phyloP scores from a whole-genome alignment of 2,113 vertebrate species.

The Anthoscopus minutus region DNA sequence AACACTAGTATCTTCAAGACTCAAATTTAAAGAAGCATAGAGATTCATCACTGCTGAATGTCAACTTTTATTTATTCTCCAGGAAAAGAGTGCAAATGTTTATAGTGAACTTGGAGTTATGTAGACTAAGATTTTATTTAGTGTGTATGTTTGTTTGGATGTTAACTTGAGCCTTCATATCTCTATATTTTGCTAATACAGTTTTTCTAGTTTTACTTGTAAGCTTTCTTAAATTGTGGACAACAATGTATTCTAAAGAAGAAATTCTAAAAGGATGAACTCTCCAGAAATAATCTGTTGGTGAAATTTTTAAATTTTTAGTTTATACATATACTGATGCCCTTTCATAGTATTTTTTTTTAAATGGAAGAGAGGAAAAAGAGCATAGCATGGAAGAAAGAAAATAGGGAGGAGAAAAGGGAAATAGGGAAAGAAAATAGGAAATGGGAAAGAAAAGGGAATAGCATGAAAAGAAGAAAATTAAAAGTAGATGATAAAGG shows the following conservation, averaged over 20 bases:
- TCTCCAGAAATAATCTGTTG: not conserved
- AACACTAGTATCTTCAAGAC: not conserved
- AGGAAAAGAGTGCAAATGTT: not conserved
- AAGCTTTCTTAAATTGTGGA: not conserved
- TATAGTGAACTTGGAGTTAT: not conserved
- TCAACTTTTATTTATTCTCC: not conserved
- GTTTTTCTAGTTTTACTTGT: not conserved
- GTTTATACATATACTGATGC: not conserved
- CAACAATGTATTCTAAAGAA: not conserved
- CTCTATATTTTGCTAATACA: not conserved
- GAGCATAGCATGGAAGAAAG: too few relatives aligned
- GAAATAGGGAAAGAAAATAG: too few relatives aligned
- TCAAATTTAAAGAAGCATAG: not conserved
- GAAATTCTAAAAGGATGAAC: not conserved
- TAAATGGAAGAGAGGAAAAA: not conserved
- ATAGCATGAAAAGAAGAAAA: not conserved
- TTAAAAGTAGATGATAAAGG: not conserved
- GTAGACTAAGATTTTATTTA: not conserved
- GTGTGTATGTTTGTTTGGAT: not conserved
- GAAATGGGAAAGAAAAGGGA: too few relatives aligned
- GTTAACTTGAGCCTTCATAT: not conserved
- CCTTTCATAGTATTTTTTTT: not conserved
- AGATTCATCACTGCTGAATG: not conserved
- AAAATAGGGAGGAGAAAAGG: too few relatives aligned
- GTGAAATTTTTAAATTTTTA: not conserved